A percentile compares a stretch with the other conserved stretches of the same genome.
These are phyloP conservation scores for Trichogramma evanescens DNA, from an alignment of 2,888 invertebrate genomes.

Conservation along the genomic window DNA sequence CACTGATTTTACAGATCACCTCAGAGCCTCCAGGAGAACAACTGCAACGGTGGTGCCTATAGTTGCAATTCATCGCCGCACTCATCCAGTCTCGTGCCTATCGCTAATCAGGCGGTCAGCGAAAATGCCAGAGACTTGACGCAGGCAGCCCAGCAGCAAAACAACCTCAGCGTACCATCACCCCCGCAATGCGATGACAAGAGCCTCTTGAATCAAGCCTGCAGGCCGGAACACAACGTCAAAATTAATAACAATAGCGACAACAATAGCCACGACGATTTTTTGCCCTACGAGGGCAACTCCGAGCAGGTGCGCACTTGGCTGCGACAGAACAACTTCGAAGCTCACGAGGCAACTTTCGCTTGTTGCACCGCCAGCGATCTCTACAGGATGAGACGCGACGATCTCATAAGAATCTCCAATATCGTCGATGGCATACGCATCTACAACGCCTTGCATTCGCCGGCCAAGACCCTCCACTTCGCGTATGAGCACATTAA, in stretches of 20 bases:
- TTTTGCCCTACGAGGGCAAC: slow-evolving; percentile 61
- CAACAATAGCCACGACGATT: background rate
- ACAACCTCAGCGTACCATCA: too few relatives aligned
- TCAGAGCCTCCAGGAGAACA: slow-evolving; percentile 23
- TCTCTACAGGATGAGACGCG: slow-evolving; percentile 78
- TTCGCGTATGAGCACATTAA: slow-evolving; percentile 67
- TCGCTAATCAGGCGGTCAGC: slow-evolving; percentile 16
- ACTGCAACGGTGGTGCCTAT: too few relatives aligned
- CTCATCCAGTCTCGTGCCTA: slow-evolving; percentile 26
- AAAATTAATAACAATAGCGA: too few relatives aligned
- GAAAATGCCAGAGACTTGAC: too few relatives aligned
- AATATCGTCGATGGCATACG: slow-evolving; percentile 91
- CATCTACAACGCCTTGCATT: slow-evolving; percentile 81
- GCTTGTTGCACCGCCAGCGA: slow-evolving; percentile 83
- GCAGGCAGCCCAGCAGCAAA: too few relatives aligned
- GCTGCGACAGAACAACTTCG: slow-evolving; percentile 73
- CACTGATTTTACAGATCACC: slow-evolving; percentile 29
- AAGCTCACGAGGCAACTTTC: slow-evolving; percentile 68
- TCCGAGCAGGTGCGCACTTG: slow-evolving; percentile 50
- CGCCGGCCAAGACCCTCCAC: slow-evolving; percentile 78
- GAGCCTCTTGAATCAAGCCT: too few relatives aligned
- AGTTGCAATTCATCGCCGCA: too few relatives aligned
- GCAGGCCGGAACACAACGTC: too few relatives aligned
- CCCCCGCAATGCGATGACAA: too few relatives aligned
- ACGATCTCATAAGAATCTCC: slow-evolving; percentile 90